Conservation (phyloP, 2,113 vertebrate genomes). For the Platichthys stellatus region DNA sequence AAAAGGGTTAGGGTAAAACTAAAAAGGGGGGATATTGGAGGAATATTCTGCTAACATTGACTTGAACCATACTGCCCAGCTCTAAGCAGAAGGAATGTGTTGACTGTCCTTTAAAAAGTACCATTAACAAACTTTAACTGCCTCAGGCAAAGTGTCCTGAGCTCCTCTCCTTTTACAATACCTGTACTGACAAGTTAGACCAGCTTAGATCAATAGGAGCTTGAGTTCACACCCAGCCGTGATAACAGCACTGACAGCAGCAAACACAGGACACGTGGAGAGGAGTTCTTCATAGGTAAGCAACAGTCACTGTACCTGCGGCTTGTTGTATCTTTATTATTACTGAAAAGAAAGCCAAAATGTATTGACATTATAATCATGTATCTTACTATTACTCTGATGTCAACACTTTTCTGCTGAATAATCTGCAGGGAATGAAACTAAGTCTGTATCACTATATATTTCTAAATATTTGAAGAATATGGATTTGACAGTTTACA, state of each 20-base stretch:
- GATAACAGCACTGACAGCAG: slow-evolving; percentile 19
- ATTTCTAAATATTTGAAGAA: no score
- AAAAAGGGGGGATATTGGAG: neutral
- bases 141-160: neutral
- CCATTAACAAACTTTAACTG: neutral
- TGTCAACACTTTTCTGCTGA: neutral
- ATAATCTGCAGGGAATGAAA: no score
- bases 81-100: slow-evolving; percentile 4
- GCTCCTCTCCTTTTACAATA: slow-evolving; percentile 16
- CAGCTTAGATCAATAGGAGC: slow-evolving; percentile 26
- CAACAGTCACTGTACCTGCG: neutral
- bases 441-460: no score
- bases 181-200: slow-evolving; percentile 64
- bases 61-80: neutral
- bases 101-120: neutral
- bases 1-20: no score
- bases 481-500: no score
- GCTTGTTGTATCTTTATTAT: neutral
- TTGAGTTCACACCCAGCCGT: slow-evolving; percentile 8
- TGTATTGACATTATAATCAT: no score
- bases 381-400: no score
- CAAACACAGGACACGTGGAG: neutral
- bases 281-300: slow-evolving; percentile 46
- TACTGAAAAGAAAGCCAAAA: no score
- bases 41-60: neutral